Evolutionary conservation across 2,113 vertebrate genomes (phyloP), one percentile per base, ranked within the genome.

Genomic region (Oceanites oceanicus): DNA sequence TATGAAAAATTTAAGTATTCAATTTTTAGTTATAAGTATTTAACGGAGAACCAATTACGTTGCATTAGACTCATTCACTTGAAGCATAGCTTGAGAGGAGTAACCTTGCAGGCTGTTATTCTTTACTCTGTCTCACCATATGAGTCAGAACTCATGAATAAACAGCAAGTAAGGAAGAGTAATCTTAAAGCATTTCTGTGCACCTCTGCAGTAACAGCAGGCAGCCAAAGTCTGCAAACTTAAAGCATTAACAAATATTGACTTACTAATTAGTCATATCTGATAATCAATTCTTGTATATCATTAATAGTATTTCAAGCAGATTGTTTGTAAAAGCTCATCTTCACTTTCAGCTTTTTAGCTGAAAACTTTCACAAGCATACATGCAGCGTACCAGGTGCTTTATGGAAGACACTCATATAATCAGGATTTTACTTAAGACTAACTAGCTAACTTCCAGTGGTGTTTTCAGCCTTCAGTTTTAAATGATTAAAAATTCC

Each of bases 51-150:
- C 52, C 21, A 32, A 8, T 70, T 79, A 25, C 1, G 0, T 17
- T n/a, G 9, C n/a, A 32, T 38, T 42, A 53, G 15, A 13, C 32
- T 77, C 27, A 12, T 19, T 66, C 7, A 6, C 27, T 63, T 16
- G 0, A 50, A 38, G 44, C 12, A 2, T 2, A 56, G 30, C 25
- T 40, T 68, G n/a, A 62, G 36, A 76, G 6, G 27, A 53, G 16
- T 53, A 50, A 67, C 38, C 20, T 30, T 5, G 44, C 22, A 20
- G 40, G 20, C 29, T 68, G 10, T 63, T 58, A 44, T 0, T 32
- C 34, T 62, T 72, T 29, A 56, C 16, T 55, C 34, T 1, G 1
- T 15, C 20, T 62, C n/a, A 29, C 13, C 0, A 0, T 0, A 26
- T 34, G 23, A 27, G 20, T 45, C 40, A 53, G 11, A 63, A 85